Base-by-base conservation (phyloP, 1,140 invertebrate species). In the Lordiphosa stackelbergi region DNA sequence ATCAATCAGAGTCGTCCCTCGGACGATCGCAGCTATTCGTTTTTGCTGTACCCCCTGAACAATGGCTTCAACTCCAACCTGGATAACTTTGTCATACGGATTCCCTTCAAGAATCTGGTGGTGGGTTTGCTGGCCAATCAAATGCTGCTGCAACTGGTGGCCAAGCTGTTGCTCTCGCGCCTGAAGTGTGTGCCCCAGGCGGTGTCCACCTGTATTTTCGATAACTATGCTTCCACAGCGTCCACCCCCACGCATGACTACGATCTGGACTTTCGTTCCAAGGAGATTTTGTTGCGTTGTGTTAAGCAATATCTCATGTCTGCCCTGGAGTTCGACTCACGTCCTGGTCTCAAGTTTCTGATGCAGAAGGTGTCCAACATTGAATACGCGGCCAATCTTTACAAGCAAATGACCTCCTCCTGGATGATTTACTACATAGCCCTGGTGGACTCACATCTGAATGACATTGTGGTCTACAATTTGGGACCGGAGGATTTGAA, bases 311-410 rank as follows among this genome's bases (percentile, higher is more conserved):
- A 95, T 2, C 95, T 95, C 79, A 90, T 90, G 12, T 90, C 94
- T 34, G 93, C 96, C 0, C 90, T 93, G 72, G 94, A 95, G 71
- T 97, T 98, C 87, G 96, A 98, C 86, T 90, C 91, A 5, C 91
- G 96, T 12, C 96, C 96, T 0, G 96, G 96, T 0, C 88, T 98
- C 5, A 98, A 98, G 87, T 97, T 98, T 86, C 90, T 98, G 4
- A 92, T 97, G 41, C 96, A 98, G 88, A 98, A 97, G 90, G 96
- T 98, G 0, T 95, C 94, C 0, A 94, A 94, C 73, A 90, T 96
- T 52, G 93, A 94, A 36, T 92, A 95, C 69, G 95, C 96, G 8
- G 95, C 96, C 0, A 98, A 98, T 89, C 88, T 97, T 11, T 98
- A 97, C 84, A 94, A 94, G 59, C 95, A 97, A 88, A 95, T 96